Evolutionary conservation across 2,888 invertebrate species (phyloP).

Genomic region (Pasiphila rectangulata): DNA sequence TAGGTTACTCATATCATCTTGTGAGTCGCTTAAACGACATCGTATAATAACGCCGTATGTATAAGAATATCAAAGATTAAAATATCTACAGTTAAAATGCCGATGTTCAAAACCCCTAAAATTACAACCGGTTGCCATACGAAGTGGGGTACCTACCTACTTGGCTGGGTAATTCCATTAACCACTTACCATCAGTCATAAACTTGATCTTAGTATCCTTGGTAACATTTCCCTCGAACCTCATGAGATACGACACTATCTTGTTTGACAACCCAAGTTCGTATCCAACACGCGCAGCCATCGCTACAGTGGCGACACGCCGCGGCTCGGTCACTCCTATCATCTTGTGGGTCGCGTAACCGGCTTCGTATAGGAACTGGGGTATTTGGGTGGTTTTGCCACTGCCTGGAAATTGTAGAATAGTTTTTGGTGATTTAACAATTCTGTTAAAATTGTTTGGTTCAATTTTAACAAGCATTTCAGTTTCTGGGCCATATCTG

Average conservation of each 20-base stretch:
- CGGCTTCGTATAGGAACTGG: slow-evolving; percentile 98
- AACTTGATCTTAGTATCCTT: slow-evolving; percentile 96
- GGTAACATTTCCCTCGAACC: slow-evolving; percentile 96
- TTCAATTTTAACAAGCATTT: too few species aligned
- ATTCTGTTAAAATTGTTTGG: too few species aligned
- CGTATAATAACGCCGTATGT: slow-evolving; percentile 97
- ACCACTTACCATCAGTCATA: slow-evolving; percentile 96
- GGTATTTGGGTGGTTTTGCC: slow-evolving; percentile 99
- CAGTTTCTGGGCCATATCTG: too few species aligned
- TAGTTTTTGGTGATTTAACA: too few species aligned
- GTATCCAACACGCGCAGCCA: slow-evolving; percentile 94
- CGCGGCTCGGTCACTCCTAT: slow-evolving; percentile 98
- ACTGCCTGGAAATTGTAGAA: slow-evolving; percentile 71
- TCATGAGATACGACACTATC: slow-evolving; percentile 93
- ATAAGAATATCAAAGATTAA: too few species aligned
- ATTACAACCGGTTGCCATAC: too few species aligned
- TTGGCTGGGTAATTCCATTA: too few species aligned
- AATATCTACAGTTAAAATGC: too few species aligned
- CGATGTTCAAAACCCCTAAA: too few species aligned
- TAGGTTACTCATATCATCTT: slow-evolving; percentile 97
- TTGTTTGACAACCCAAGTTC: slow-evolving; percentile 90
- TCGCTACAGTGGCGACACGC: slow-evolving; percentile 98
- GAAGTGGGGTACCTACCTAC: too few species aligned
- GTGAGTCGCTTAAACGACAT: slow-evolving; percentile 93
- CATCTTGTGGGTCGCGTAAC: slow-evolving; percentile 89